phyloP scores from a whole-genome alignment of 1,140 invertebrate species.

The Lucilia cuprina region DNA sequence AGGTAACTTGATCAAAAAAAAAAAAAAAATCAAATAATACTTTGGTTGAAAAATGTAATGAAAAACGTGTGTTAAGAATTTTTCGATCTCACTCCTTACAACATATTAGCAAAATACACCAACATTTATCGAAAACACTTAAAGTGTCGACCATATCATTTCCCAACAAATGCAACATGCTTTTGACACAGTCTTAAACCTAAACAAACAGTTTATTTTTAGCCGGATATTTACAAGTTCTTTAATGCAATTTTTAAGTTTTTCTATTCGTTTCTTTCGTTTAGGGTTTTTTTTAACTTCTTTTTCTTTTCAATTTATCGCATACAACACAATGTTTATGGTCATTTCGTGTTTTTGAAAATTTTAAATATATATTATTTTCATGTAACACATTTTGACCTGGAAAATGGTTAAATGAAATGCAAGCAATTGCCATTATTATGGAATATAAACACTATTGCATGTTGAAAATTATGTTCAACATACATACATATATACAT shows the following conservation, averaged over 20 bases:
- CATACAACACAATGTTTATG: constrained; percentile 1
- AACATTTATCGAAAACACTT: too few species aligned
- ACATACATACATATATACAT: too few species aligned
- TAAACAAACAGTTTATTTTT: neutral
- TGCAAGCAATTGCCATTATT: constrained; percentile 5
- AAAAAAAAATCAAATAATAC: too few species aligned
- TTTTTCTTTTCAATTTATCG: neutral
- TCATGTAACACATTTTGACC: neutral
- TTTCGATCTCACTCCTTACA: too few species aligned
- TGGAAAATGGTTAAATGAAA: constrained; percentile 21
- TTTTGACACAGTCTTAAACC: neutral
- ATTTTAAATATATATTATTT: neutral
- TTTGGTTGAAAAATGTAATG: too few species aligned
- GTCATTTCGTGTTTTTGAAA: constrained; percentile 6
- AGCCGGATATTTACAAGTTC: neutral
- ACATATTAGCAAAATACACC: too few species aligned
- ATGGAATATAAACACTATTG: constrained; percentile 5
- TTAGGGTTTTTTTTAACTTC: neutral
- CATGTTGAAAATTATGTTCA: neutral
- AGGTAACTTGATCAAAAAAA: too few species aligned
- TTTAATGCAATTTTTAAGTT: constrained; percentile 2
- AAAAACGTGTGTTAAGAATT: too few species aligned
- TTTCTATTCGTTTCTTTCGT: neutral
- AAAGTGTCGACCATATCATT: neutral
- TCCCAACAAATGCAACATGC: neutral